Evolutionary conservation across 2,888 invertebrate species (phyloP), one percentile per base, ranked within the genome.

Genomic region (Ephialtes manifestator): DNA sequence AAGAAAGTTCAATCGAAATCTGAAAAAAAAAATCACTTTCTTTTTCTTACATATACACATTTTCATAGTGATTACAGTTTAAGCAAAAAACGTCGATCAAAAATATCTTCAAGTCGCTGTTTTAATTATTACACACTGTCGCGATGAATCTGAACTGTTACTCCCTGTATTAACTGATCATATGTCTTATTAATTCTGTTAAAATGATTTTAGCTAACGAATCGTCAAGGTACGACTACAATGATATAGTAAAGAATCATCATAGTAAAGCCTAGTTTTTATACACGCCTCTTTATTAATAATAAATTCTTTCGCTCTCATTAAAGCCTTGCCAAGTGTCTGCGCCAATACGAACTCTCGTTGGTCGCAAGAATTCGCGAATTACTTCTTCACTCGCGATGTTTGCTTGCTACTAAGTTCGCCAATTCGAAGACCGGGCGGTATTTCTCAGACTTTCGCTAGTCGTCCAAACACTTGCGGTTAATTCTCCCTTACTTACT

Each of bases 341-440:
- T 71, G 0, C 15, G 55, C 43, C 55, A 55, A 71, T 24, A 18
- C 31, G 55, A 39, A 8, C 10, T 28, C 72, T 43, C 43, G 31
- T 8, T 13, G 43, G 18, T 46, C 4, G 18, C n/a, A 31, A 74
- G 81, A 89, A 90, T 90, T 91, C 88, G 91, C 90, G 88, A 90
- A 90, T 84, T 48, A 91, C 92, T 90, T 92, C 89, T 82, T 92
- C 88, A 83, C 5, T 39, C 4, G 55, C 60, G 86, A 89, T 92
- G 89, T 60, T 88, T 31, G 71, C 92, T 90, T 90, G 89, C 75
- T 92, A 84, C 67, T 58, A 74, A 88, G 92, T 92, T 92, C 92
- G 92, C 92, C 92, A 92, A 92, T 92, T 92, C 89, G 92, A 92
- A 92, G 92, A 92, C 92, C 92, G 92, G 92, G 86, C 89, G 85